phyloP scores from a whole-genome alignment of 2,888 invertebrate genomes.

The Lepidochitona cinerea region DNA sequence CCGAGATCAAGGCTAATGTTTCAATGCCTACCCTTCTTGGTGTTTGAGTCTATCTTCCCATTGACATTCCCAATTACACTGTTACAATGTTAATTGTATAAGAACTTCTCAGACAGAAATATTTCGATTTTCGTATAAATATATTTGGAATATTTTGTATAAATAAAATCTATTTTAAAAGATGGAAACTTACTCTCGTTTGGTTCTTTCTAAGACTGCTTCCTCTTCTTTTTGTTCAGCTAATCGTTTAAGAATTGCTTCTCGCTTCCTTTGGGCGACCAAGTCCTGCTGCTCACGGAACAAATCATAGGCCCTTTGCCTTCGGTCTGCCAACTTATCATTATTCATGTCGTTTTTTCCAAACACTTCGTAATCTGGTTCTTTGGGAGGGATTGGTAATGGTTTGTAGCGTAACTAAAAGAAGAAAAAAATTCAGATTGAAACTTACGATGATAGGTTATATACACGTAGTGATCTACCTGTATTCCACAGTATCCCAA shows the following conservation, averaged over 20 bases:
- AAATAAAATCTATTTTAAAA: too few relatives aligned
- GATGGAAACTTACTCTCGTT: constrained; percentile 60
- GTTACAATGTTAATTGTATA: not conserved
- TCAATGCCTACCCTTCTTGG: too few relatives aligned
- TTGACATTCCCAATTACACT: too few relatives aligned
- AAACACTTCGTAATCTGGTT: constrained; percentile 66
- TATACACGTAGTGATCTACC: too few relatives aligned
- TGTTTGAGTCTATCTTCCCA: too few relatives aligned
- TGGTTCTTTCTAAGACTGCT: constrained; percentile 58
- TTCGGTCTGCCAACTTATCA: constrained; percentile 65
- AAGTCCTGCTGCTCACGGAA: constrained; percentile 66
- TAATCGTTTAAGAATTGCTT: constrained; percentile 62
- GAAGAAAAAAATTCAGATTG: too few relatives aligned
- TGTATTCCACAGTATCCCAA: too few relatives aligned
- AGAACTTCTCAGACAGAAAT: not conserved
- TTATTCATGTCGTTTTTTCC: constrained; percentile 69
- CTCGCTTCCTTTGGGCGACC: constrained; percentile 67
- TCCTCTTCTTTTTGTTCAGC: constrained; percentile 68
- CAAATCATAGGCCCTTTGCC: constrained; percentile 61
- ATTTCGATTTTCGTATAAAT: too few relatives aligned
- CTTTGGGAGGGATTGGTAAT: constrained; percentile 59
- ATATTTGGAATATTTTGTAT: too few relatives aligned
- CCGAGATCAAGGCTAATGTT: too few relatives aligned
- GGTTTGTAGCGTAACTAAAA: constrained; percentile 69
- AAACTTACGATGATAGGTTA: too few relatives aligned